These are phyloP conservation scores for Anarhynchus alexandrinus DNA, from an alignment of 2,113 vertebrate genomes.

Conservation along the genomic window DNA sequence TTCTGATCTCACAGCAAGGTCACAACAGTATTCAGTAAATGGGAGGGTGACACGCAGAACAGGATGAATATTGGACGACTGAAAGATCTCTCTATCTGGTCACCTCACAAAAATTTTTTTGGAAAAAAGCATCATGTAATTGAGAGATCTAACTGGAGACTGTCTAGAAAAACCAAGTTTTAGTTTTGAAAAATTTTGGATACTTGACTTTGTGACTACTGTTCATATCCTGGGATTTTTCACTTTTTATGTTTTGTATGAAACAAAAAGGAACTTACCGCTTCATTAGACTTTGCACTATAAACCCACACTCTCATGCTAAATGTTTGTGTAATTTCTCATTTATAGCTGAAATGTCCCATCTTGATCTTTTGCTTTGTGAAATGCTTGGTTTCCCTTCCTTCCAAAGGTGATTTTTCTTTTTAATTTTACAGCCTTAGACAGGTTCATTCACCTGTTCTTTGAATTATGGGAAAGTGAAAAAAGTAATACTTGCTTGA, in stretches of 20 bases:
- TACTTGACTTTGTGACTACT: not conserved
- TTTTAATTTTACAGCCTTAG: slow-evolving; percentile 17
- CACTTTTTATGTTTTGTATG: not conserved
- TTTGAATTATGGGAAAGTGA: not conserved
- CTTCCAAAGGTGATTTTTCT: not conserved
- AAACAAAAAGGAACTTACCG: not conserved
- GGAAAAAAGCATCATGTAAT: not conserved
- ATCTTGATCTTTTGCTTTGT: not conserved
- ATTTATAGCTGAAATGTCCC: not conserved
- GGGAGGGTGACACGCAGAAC: not conserved
- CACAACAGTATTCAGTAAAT: not conserved
- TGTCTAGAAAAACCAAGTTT: not conserved
- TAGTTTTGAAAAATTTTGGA: not conserved
- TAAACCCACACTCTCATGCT: not conserved
- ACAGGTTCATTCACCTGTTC: slow-evolving; percentile 18
- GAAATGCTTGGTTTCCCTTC: not conserved
- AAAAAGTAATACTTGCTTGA: slow-evolving; percentile 11
- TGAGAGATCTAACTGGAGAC: not conserved
- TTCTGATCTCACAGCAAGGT: not conserved
- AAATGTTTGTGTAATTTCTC: not conserved
- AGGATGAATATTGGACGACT: not conserved
- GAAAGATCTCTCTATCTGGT: not conserved
- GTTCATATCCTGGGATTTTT: not conserved
- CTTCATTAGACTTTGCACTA: not conserved
- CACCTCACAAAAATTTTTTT: not conserved